A percentile compares a stretch with the other conserved stretches of the same genome.
phyloP scores from a whole-genome alignment of 64 coral and sea anemone genomes.

The Acropora yongei region DNA sequence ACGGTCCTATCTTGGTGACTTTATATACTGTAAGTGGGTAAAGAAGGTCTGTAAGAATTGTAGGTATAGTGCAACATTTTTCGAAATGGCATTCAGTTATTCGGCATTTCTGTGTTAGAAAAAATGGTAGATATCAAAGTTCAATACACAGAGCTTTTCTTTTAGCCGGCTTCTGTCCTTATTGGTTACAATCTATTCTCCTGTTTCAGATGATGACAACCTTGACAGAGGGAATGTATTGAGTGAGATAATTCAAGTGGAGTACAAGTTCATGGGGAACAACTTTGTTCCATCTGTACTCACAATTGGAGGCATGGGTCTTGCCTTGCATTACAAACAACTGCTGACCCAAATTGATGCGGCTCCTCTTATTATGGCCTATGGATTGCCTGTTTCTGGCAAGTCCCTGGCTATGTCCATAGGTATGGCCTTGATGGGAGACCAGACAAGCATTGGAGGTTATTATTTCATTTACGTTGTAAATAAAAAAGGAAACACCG shows the following conservation, averaged over 20 bases:
- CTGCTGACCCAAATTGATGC: not conserved
- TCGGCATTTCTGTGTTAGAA: not conserved
- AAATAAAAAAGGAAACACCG: not conserved
- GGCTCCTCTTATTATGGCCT: conserved; percentile 17
- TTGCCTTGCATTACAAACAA: not conserved
- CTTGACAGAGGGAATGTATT: not conserved
- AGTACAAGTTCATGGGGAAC: not conserved
- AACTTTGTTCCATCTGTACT: conserved; percentile 12
- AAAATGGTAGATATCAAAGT: not conserved
- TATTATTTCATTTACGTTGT: not conserved
- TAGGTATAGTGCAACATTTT: too few species aligned
- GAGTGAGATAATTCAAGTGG: not conserved
- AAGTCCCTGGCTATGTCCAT: not conserved
- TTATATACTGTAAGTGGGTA: too few species aligned
- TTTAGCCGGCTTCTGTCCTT: not conserved
- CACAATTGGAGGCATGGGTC: not conserved
- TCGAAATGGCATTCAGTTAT: too few species aligned
- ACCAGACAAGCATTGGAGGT: not conserved
- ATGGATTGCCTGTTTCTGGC: conserved; percentile 22
- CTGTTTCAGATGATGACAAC: not conserved
- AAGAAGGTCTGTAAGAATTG: too few species aligned
- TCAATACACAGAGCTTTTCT: not conserved
- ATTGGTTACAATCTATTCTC: not conserved
- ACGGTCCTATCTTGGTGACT: too few species aligned
- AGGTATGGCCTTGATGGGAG: not conserved